Evolutionary conservation across 2,113 vertebrate genomes (phyloP).

Genomic region (Monopterus albus): DNA sequence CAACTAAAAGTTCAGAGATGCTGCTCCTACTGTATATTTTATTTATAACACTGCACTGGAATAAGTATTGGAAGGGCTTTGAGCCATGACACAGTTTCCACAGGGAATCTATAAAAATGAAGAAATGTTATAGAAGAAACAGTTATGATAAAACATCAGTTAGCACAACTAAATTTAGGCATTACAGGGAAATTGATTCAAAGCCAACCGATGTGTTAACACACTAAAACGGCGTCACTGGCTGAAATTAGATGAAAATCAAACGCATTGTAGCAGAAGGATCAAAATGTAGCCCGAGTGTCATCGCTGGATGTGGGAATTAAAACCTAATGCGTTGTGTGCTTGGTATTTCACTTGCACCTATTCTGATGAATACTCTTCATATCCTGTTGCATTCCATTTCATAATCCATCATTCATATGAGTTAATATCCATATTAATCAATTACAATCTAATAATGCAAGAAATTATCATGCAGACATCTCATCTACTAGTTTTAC

Average conservation of each 20-base stretch:
- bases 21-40: conserved; percentile 46
- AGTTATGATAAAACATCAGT: background rate
- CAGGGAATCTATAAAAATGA: conserved; percentile 5
- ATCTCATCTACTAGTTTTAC: conserved; percentile 48
- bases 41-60: conserved; percentile 39
- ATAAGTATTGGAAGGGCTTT: conserved; percentile 4
- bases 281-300: background rate
- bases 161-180: conserved; percentile 1
- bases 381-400: conserved; percentile 28
- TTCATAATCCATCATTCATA: background rate
- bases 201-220: conserved; percentile 27
- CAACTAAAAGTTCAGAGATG: conserved; percentile 47
- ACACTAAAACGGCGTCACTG: conserved; percentile 11
- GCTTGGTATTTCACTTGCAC: conserved; percentile 12
- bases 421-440: conserved; percentile 24
- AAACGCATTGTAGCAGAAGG: background rate
- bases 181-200: background rate
- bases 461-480: conserved; percentile 68
- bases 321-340: conserved; percentile 21
- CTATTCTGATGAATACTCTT: conserved; percentile 15
- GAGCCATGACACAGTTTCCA: conserved; percentile 35
- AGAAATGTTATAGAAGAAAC: background rate
- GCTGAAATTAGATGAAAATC: conserved; percentile 19
- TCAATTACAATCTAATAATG: conserved; percentile 52
- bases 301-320: background rate